These are phyloP conservation scores for Pelusios castaneus DNA, from an alignment of 2,113 vertebrate species.

Conservation along the genomic window DNA sequence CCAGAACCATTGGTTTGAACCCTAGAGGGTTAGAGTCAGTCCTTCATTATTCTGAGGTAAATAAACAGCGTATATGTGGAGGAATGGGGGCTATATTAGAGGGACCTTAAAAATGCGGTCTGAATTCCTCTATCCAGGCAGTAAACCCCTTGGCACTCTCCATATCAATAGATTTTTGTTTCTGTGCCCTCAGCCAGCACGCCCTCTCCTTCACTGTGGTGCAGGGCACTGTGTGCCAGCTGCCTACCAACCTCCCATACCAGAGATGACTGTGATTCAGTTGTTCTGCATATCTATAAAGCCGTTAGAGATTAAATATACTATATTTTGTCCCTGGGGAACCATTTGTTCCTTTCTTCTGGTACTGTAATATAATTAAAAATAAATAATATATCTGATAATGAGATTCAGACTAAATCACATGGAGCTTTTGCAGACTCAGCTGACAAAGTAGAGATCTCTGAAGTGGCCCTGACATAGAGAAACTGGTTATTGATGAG, in stretches of 20 bases:
- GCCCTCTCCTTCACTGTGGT: neutral
- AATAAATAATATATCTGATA: neutral
- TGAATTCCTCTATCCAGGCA: neutral
- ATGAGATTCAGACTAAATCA: neutral
- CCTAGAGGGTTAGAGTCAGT: neutral
- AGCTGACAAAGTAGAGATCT: neutral
- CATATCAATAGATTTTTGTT: accelerated
- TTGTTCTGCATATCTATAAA: neutral
- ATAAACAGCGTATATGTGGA: neutral
- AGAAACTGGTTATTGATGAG: neutral
- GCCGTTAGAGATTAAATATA: neutral
- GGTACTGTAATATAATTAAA: neutral
- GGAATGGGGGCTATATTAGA: neutral
- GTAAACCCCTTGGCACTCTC: neutral
- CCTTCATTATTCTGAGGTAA: neutral
- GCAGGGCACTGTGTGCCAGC: neutral
- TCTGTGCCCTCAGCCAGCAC: neutral
- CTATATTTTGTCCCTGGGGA: neutral
- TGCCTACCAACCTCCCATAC: neutral
- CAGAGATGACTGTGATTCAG: neutral
- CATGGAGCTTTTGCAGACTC: neutral
- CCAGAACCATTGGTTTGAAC: neutral
- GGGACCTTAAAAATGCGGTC: neutral
- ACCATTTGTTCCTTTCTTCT: neutral
- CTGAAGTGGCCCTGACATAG: neutral